A percentile compares a stretch with the other conserved stretches of the same genome.
Evolutionary conservation across 2,888 invertebrate species (phyloP).

Genomic region (Carpatolechia fugitivella): DNA sequence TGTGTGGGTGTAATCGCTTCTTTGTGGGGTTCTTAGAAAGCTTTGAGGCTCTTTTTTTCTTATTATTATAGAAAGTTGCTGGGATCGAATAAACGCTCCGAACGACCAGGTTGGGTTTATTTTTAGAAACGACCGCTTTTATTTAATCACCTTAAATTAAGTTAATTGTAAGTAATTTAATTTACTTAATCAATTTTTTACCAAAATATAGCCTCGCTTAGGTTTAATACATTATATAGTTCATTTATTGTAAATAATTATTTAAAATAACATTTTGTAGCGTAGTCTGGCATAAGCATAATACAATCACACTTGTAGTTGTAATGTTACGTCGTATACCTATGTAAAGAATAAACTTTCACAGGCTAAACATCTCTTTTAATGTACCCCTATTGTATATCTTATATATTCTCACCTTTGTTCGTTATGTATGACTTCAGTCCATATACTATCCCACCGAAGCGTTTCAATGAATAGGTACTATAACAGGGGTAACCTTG

Average conservation of each 20-base stretch:
- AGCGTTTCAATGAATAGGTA: too few relatives aligned
- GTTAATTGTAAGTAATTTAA: conserved; percentile 32
- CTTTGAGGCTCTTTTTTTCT: too few relatives aligned
- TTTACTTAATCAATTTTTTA: conserved; percentile 68
- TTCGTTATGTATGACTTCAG: too few relatives aligned
- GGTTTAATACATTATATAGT: conserved; percentile 58
- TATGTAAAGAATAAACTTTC: conserved; percentile 66
- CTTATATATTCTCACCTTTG: too few relatives aligned
- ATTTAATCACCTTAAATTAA: conserved; percentile 30
- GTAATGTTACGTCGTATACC: conserved; percentile 40
- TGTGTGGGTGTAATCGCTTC: too few relatives aligned
- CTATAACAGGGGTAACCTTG: too few relatives aligned
- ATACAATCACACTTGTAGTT: conserved; percentile 30
- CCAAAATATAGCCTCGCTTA: conserved; percentile 78
- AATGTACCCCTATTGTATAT: too few relatives aligned
- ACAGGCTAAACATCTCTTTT: conserved; percentile 48
- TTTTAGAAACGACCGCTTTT: background rate
- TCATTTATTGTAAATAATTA: conserved; percentile 54
- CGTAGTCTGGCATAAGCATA: conserved; percentile 70
- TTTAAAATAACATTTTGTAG: conserved; percentile 54
- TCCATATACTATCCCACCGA: too few relatives aligned
- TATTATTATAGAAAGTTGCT: too few relatives aligned
- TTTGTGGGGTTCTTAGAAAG: too few relatives aligned
- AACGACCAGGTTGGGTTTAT: too few relatives aligned
- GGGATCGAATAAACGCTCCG: too few relatives aligned